These are phyloP conservation scores for Fulmarus glacialis DNA, from an alignment of 2,113 vertebrate genomes.

Conservation along the genomic window DNA sequence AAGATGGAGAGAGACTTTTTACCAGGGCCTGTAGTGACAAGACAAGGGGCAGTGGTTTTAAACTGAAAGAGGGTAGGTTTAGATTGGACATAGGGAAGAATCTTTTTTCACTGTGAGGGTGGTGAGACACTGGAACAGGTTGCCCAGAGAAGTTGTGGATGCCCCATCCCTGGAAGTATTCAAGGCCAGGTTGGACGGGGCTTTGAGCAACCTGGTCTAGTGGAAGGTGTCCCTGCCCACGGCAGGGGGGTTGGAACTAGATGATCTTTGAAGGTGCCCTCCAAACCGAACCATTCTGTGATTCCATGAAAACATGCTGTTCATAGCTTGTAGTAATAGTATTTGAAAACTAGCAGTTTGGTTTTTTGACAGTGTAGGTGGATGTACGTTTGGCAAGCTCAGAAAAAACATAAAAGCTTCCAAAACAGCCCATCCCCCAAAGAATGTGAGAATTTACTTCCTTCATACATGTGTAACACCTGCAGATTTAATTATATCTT, in stretches of 20 bases:
- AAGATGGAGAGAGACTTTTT: neutral
- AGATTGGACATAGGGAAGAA: rapidly evolving
- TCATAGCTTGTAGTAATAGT: neutral
- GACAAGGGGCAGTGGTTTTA: neutral
- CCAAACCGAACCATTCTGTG: neutral
- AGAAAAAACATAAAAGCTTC: neutral
- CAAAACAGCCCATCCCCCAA: neutral
- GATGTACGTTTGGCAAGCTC: neutral
- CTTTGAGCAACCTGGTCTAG: neutral
- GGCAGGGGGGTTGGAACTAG: rapidly evolving
- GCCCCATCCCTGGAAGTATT: neutral
- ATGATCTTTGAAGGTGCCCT: neutral
- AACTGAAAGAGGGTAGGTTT: neutral
- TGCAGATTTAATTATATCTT: constrained; percentile 47
- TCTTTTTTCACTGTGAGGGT: rapidly evolving
- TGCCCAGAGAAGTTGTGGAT: neutral
- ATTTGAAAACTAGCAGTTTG: neutral
- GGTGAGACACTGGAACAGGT: rapidly evolving
- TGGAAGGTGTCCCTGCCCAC: neutral
- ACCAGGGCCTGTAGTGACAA: no score
- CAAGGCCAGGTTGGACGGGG: rapidly evolving
- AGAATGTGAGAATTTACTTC: neutral
- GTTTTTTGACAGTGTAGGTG: neutral
- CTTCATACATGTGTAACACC: neutral
- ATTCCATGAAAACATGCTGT: neutral